A percentile compares a stretch with the other conserved stretches of the same genome.
phyloP scores from a whole-genome alignment of 2,888 invertebrate species.

The Margaritifera margaritifera region DNA sequence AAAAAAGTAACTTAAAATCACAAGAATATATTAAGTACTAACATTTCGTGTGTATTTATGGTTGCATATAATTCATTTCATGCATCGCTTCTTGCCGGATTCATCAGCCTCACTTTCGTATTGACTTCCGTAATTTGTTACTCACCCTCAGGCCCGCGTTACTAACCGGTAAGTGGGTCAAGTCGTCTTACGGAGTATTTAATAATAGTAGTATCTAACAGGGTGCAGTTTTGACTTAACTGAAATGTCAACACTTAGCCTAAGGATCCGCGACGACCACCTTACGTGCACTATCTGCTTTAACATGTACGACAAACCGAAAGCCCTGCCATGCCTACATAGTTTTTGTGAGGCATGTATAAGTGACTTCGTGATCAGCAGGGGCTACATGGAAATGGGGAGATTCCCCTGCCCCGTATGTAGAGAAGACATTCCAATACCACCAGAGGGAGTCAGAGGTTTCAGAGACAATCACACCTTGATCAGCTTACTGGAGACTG shows the following conservation, averaged over 20 bases:
- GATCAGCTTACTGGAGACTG: conserved; percentile 57
- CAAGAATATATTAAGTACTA: too few species aligned
- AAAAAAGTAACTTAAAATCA: too few species aligned
- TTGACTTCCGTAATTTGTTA: too few species aligned
- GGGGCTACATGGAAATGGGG: conserved; percentile 38
- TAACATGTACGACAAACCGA: conserved; percentile 52
- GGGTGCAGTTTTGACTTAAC: too few species aligned
- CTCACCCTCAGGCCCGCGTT: too few species aligned
- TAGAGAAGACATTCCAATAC: conserved; percentile 46
- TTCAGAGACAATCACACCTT: conserved; percentile 58
- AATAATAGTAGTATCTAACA: too few species aligned
- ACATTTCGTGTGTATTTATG: too few species aligned
- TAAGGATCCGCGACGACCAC: conserved; percentile 57
- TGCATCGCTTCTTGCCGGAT: too few species aligned
- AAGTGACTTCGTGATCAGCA: conserved; percentile 46
- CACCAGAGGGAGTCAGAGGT: conserved; percentile 46
- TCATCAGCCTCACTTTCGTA: too few species aligned
- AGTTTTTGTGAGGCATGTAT: conserved; percentile 66
- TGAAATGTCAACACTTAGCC: conserved; percentile 27
- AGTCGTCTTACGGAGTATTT: too few species aligned
- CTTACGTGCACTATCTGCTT: conserved; percentile 64
- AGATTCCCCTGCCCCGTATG: conserved; percentile 65
- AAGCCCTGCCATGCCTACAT: conserved; percentile 66
- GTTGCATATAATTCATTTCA: too few species aligned
- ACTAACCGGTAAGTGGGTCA: too few species aligned